These are phyloP conservation scores for Villa cingulata DNA, from an alignment of 2,888 invertebrate species.

Conservation along the genomic window DNA sequence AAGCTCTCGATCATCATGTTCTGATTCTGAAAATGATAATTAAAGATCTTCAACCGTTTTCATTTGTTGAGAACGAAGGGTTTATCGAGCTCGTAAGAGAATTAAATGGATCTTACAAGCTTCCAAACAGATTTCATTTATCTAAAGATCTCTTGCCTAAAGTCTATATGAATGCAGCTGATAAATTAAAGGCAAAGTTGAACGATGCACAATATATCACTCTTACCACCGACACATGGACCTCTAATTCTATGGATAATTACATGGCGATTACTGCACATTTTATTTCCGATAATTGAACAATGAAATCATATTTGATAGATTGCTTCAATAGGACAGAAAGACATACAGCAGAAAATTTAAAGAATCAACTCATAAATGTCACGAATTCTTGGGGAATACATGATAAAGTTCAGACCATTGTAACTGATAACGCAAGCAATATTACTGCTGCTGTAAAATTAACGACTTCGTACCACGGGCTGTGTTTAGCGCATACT, in stretches of 20 bases:
- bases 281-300: too few species aligned
- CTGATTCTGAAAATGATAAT: too few species aligned
- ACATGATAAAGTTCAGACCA: not conserved
- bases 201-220: too few species aligned
- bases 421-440: conserved; percentile 17
- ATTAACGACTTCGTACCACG: conserved; percentile 14
- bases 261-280: too few species aligned
- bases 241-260: too few species aligned
- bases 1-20: too few species aligned
- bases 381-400: not conserved
- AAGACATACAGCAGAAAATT: not conserved
- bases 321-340: too few species aligned
- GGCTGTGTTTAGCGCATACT: not conserved
- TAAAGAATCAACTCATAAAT: not conserved
- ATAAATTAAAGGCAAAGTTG: too few species aligned
- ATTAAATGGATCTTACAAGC: conserved; percentile 18
- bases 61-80: conserved; percentile 21
- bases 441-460: conserved; percentile 17
- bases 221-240: too few species aligned
- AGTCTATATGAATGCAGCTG: too few species aligned
- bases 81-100: conserved; percentile 18
- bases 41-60: not conserved
- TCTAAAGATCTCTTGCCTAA: too few species aligned
- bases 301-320: too few species aligned
- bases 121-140: conserved; percentile 12